Percentiles rank a stretch among this genome's conserved stretches.
These are phyloP conservation scores for Cirrhinus molitorella DNA, from an alignment of 2,797 vertebrate genomes.

Conservation along the genomic window DNA sequence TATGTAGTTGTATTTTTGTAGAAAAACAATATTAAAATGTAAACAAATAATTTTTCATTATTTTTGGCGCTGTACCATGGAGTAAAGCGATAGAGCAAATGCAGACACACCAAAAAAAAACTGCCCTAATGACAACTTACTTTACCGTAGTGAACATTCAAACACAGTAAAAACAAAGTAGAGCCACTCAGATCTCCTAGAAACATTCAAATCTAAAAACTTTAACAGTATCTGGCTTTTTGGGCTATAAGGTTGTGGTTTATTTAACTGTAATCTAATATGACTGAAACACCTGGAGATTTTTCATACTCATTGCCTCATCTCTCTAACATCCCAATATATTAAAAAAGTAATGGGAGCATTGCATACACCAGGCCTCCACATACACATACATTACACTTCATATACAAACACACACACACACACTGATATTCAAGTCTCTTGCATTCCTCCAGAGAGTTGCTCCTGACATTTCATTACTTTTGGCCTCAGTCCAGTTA, in stretches of 20 bases:
- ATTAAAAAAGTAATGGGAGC: not conserved
- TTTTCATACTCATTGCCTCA: not conserved
- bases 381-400: conserved; percentile 9
- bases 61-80: not conserved
- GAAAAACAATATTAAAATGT: not conserved
- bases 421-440: conserved; percentile 36
- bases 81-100: not conserved
- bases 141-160: not conserved
- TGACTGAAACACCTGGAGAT: not conserved
- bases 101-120: not conserved
- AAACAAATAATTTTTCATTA: too few species aligned
- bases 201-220: not conserved
- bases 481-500: conserved; percentile 48
- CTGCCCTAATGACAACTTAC: not conserved
- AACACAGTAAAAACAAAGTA: not conserved
- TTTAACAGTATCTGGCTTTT: not conserved
- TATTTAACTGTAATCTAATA: not conserved
- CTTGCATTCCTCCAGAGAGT: conserved; percentile 53
- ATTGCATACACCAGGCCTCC: conserved; percentile 26
- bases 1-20: not conserved
- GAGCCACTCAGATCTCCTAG: not conserved
- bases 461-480: conserved; percentile 64
- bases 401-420: conserved; percentile 45
- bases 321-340: not conserved
- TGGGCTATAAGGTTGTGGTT: not conserved